phyloP scores from a whole-genome alignment of 92 coral and sea anemone species.

The Porites evermanni region DNA sequence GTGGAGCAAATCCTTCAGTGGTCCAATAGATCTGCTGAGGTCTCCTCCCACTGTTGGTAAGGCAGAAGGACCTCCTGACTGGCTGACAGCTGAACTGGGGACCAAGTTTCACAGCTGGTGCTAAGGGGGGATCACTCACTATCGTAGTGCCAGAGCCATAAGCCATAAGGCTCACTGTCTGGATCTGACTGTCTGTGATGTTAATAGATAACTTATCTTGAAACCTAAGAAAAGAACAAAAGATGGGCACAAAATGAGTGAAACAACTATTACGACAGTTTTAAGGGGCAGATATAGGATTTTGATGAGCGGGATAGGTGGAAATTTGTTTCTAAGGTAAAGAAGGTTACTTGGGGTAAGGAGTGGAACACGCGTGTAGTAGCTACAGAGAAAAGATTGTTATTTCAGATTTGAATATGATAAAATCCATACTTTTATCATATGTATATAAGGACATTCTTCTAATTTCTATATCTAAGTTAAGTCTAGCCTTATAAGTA shows the following conservation, averaged over 20 bases:
- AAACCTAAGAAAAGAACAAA: slow-evolving; percentile 55
- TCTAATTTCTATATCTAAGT: too few species aligned
- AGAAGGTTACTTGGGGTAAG: too few species aligned
- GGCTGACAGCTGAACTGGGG: slow-evolving; percentile 98
- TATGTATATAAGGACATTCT: too few species aligned
- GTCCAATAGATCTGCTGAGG: slow-evolving; percentile 99
- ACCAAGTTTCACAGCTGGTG: slow-evolving; percentile 89
- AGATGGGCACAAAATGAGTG: neutral
- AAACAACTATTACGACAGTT: neutral
- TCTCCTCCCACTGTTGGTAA: slow-evolving; percentile 91
- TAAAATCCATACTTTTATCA: too few species aligned
- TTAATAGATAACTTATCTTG: slow-evolving; percentile 93
- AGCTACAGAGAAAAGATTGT: too few species aligned
- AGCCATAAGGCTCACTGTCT: slow-evolving; percentile 86
- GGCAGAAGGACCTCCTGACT: slow-evolving; percentile 72
- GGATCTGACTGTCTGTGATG: slow-evolving; percentile 89
- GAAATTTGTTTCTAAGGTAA: too few species aligned
- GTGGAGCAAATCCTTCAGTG: slow-evolving; percentile 91
- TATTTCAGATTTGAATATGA: too few species aligned
- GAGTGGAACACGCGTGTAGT: too few species aligned
- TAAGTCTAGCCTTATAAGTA: neutral
- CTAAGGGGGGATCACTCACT: slow-evolving; percentile 93
- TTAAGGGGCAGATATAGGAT: too few species aligned
- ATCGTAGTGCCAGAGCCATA: slow-evolving; percentile 96
- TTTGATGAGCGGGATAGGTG: too few species aligned